Evolutionary conservation across 2,797 vertebrate genomes (phyloP).

Genomic region (Sebastes nivosus): DNA sequence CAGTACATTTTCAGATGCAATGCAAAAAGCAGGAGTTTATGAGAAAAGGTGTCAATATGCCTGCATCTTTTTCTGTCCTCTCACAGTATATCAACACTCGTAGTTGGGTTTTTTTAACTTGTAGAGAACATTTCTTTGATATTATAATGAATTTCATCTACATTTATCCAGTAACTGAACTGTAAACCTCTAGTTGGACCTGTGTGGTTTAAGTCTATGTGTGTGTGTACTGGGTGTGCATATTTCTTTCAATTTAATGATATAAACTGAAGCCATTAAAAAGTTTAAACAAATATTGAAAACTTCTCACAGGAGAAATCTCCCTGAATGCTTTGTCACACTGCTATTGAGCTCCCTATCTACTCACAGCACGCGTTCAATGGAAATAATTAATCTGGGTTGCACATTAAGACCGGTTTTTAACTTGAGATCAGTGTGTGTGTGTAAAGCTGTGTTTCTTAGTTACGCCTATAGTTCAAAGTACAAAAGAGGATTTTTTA

Average conservation of each 20-base stretch:
- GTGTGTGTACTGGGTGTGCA: neutral
- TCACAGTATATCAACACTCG: neutral
- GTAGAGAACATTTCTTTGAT: neutral
- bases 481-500: constrained; percentile 24
- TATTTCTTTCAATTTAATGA: neutral
- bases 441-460: neutral
- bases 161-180: neutral
- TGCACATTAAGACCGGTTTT: neutral
- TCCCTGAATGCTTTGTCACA: neutral
- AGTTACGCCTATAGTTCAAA: constrained; percentile 41
- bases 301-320: neutral
- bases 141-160: neutral
- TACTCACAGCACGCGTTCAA: no score
- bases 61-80: neutral
- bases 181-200: neutral
- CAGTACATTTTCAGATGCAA: neutral
- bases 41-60: neutral
- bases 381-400: neutral
- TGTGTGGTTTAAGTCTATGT: neutral
- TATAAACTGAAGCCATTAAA: neutral
- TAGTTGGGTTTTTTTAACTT: neutral
- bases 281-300: neutral
- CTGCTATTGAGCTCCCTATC: neutral
- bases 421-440: neutral
- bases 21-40: neutral